Percentiles rank a stretch among this genome's conserved stretches.
phyloP scores from a whole-genome alignment of 2,888 invertebrate genomes.

The Coelinius sp. region DNA sequence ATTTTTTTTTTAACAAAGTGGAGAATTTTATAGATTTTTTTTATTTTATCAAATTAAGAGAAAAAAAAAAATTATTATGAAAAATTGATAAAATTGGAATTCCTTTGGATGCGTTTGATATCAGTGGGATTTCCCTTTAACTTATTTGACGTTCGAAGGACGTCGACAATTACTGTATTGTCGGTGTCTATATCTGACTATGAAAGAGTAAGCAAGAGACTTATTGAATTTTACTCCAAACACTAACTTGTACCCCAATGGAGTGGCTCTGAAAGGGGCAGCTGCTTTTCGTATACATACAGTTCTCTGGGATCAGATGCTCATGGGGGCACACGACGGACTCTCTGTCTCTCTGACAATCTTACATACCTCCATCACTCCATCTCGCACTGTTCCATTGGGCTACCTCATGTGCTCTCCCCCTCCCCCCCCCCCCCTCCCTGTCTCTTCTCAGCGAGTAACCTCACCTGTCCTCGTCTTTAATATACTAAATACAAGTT shows the following conservation, averaged over 20 bases:
- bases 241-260: conserved; percentile 25
- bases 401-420: conserved; percentile 37
- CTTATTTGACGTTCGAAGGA: conserved; percentile 34
- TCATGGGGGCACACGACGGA: conserved; percentile 37
- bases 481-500: conserved; percentile 42
- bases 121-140: conserved; percentile 28
- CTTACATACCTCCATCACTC: conserved; percentile 27
- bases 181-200: conserved; percentile 37
- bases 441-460: too few species aligned
- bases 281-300: conserved; percentile 47
- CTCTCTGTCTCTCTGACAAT: conserved; percentile 27
- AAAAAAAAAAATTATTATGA: neutral
- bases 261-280: conserved; percentile 45
- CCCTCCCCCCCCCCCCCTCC: conserved; percentile 29
- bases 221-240: conserved; percentile 29
- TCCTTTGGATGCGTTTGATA: conserved; percentile 14
- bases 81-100: neutral
- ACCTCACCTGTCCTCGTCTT: conserved; percentile 48
- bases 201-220: conserved; percentile 51
- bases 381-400: conserved; percentile 32
- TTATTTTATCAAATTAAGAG: too few species aligned
- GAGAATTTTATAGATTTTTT: too few species aligned
- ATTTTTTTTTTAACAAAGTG: neutral
- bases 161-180: conserved; percentile 52
- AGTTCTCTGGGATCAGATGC: conserved; percentile 38